phyloP scores from a whole-genome alignment of 2,888 invertebrate genomes.

The Zygaena filipendulae region DNA sequence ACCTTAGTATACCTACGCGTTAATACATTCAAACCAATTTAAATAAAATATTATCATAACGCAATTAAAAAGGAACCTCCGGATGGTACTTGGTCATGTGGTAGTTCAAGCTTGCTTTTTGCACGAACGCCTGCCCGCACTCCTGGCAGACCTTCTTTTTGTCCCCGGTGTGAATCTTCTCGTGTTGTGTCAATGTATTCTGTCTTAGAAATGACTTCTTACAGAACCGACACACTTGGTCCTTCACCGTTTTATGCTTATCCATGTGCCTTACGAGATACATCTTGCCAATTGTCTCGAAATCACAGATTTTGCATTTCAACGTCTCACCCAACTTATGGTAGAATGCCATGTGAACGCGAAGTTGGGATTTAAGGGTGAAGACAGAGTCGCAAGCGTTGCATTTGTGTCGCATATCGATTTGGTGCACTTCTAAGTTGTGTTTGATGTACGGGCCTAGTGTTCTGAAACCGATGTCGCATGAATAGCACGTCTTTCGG shows the following conservation, averaged over 20 bases:
- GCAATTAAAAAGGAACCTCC: constrained; percentile 11
- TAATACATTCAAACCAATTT: too few species aligned
- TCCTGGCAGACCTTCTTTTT: constrained; percentile 30
- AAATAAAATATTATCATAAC: too few species aligned
- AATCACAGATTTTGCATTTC: constrained; percentile 42
- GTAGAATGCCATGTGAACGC: constrained; percentile 38
- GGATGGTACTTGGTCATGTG: constrained; percentile 28
- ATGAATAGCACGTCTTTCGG: too few species aligned
- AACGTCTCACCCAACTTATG: constrained; percentile 46
- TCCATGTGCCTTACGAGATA: constrained; percentile 43
- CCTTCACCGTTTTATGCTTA: constrained; percentile 47
- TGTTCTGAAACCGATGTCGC: constrained; percentile 33
- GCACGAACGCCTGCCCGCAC: constrained; percentile 33
- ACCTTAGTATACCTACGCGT: too few species aligned
- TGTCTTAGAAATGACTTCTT: constrained; percentile 48
- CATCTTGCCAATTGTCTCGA: constrained; percentile 35
- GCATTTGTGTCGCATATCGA: constrained; percentile 43
- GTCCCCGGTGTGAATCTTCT: constrained; percentile 49
- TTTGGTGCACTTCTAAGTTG: constrained; percentile 34
- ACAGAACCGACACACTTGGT: constrained; percentile 51
- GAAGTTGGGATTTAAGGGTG: constrained; percentile 33
- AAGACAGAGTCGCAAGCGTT: constrained; percentile 44
- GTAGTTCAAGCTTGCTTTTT: constrained; percentile 26
- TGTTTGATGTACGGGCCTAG: constrained; percentile 31
- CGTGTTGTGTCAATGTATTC: constrained; percentile 35